Evolutionary conservation across 1,140 invertebrate species (phyloP), one percentile per base, ranked within the genome.

Genomic region (Oedothorax gibbosus): DNA sequence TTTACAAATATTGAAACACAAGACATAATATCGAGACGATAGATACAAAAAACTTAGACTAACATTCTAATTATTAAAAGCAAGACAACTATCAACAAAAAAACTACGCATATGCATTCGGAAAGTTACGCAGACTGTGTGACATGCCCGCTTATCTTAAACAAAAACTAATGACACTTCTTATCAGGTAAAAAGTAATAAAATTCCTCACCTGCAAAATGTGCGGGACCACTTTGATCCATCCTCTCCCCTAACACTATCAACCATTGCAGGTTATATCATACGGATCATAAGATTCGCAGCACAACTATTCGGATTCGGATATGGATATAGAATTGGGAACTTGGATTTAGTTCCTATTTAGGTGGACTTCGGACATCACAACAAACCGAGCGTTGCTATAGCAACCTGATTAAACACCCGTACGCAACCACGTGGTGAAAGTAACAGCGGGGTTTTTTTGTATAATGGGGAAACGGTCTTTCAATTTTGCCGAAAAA

Each of bases 181-280:
- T 35, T 35, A 35, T 35, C 35, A 35, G 35, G 35, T 35, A 35
- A 35, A 35, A 35, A 35, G 35, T 5, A 35, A 35, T 35, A 35
- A 35, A 35, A 35, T 35, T 5, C 62, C 56, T 64, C 10, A 84
- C 81, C 72, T 84, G 53, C 81, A 84, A 56, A 84, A 84, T 20
- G 81, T 84, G 14, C 81, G 81, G 11, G 81, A 84, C 81, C 81
- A 84, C 50, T 76, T 84, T 0, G 81, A 76, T 0, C 81, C 81
- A 57, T 84, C 81, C 35, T 84, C 81, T 20, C 81, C 20, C 50
- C 81, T 50, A 11, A 76, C 50, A 50, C 72, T 68, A n/a, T 65
- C 81, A 10, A 75, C 72, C 72, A 84, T 84, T 14, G 7, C 51
- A 35, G 35, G 11, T 68, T 54, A 21, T 8, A 20, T 10, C 53